These are phyloP conservation scores for Cephus sareptanus DNA, from an alignment of 2,888 invertebrate genomes.

Conservation along the genomic window DNA sequence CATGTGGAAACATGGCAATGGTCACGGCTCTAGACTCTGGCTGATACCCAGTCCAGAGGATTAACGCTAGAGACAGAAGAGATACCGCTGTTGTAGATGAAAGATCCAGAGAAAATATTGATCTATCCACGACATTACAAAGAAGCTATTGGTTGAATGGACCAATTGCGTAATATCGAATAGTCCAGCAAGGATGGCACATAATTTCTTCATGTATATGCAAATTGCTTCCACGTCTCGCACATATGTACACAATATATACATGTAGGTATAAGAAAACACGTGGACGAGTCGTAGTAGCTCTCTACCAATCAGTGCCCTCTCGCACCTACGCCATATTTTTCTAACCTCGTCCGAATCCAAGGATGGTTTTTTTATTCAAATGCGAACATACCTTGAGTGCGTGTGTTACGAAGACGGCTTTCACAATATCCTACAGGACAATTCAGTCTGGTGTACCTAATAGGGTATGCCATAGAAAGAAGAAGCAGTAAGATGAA, in stretches of 20 bases:
- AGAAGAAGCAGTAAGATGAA: background rate
- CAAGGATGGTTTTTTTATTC: conserved; percentile 9
- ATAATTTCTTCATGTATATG: background rate
- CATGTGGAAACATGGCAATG: conserved; percentile 2
- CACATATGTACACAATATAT: background rate
- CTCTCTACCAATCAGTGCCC: background rate
- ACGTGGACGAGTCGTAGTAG: background rate
- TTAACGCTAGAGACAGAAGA: background rate
- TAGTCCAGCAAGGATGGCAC: background rate
- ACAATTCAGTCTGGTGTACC: background rate
- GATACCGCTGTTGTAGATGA: background rate
- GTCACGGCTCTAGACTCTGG: background rate
- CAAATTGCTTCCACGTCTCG: background rate
- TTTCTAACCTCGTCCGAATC: conserved; percentile 8
- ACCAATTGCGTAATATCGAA: background rate
- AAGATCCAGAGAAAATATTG: background rate
- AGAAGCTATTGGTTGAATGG: background rate
- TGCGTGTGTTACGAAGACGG: background rate
- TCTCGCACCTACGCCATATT: conserved; percentile 11
- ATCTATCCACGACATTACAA: background rate
- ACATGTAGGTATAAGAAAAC: background rate
- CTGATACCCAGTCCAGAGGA: background rate
- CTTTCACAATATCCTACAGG: background rate
- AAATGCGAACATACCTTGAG: conserved; percentile 1
- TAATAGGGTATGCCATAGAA: background rate